These are phyloP conservation scores for Crypturellus undulatus DNA, from an alignment of 2,113 vertebrate species.

Conservation along the genomic window DNA sequence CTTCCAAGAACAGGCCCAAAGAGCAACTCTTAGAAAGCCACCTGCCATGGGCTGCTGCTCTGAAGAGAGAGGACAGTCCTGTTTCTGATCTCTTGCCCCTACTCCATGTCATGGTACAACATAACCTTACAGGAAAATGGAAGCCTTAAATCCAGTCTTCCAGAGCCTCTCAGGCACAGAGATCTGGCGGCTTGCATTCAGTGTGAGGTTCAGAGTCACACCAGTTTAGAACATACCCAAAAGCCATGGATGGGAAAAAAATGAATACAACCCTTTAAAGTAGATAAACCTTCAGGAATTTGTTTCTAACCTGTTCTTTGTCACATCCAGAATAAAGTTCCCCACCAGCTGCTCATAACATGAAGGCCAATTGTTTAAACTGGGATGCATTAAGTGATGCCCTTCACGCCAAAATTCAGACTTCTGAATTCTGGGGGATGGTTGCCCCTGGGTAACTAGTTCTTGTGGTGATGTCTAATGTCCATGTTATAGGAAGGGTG, in stretches of 20 bases:
- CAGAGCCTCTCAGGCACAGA: background rate
- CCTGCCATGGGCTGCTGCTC: background rate
- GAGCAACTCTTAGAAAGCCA: background rate
- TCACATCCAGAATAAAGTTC: background rate
- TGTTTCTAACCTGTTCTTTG: background rate
- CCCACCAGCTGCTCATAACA: background rate
- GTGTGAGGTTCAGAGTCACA: background rate
- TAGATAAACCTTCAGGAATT: background rate
- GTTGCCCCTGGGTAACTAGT: background rate
- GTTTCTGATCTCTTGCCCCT: background rate
- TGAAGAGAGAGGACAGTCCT: background rate
- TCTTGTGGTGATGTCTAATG: background rate
- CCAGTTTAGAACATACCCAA: background rate
- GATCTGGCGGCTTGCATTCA: background rate
- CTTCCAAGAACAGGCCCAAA: background rate
- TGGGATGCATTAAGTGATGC: background rate
- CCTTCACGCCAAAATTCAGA: background rate
- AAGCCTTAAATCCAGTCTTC: background rate
- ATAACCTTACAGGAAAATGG: background rate
- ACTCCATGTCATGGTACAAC: background rate
- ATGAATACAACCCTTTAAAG: background rate
- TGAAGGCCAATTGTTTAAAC: background rate
- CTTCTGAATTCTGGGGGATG: background rate
- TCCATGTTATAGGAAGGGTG: background rate
- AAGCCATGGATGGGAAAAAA: background rate